Percentiles rank a stretch among this genome's conserved stretches.
Evolutionary conservation across 2,113 vertebrate species (phyloP).

Genomic region (Calyptommatus sinebrachiatus): DNA sequence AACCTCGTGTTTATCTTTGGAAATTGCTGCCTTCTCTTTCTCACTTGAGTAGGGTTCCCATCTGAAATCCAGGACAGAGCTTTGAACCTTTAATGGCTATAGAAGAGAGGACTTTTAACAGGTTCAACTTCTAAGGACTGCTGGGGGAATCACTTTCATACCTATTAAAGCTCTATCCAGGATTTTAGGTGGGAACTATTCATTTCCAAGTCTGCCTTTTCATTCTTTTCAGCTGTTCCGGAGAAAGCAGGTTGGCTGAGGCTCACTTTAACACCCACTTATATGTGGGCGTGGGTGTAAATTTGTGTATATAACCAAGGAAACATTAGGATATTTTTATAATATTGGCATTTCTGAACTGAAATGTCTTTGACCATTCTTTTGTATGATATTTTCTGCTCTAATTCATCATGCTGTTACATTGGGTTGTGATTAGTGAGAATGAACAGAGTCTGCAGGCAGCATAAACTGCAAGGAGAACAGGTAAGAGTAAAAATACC

Average conservation of each 20-base stretch:
- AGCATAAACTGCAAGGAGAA: background rate
- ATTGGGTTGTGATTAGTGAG: background rate
- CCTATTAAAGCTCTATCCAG: no score
- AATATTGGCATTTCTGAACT: background rate
- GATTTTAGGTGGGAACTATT: no score
- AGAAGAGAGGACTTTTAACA: no score
- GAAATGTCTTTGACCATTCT: background rate
- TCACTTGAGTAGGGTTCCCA: background rate
- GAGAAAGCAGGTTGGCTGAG: no score
- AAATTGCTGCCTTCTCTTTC: background rate
- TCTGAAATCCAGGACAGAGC: no score
- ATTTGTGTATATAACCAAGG: background rate
- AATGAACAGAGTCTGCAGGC: background rate
- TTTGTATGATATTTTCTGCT: background rate
- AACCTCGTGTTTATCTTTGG: background rate
- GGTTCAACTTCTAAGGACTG: no score
- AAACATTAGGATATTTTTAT: background rate
- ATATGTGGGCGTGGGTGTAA: no score
- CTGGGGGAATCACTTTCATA: no score
- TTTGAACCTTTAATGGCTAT: no score
- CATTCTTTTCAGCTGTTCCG: no score
- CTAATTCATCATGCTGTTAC: background rate
- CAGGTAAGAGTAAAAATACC: background rate
- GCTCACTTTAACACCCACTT: background rate
- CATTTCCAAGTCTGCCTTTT: no score